Evolutionary conservation across 2,797 vertebrate species (phyloP).

Genomic region (Cephalopachus bancanus): DNA sequence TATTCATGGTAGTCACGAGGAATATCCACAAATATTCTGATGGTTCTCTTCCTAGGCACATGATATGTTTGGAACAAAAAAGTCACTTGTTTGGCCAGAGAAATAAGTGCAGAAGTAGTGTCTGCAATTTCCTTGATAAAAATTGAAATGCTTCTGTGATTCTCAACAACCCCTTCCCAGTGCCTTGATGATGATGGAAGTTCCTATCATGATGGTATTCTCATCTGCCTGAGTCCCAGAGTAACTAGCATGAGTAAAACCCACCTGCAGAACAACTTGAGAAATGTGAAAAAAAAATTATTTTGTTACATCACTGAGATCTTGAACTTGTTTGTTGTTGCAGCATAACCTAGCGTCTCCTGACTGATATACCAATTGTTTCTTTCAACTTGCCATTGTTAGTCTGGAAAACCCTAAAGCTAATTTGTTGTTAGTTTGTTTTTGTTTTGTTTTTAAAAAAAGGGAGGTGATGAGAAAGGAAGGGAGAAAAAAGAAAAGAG

Average conservation of each 20-base stretch:
- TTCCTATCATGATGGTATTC: background rate
- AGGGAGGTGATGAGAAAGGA: background rate
- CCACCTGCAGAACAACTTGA: background rate
- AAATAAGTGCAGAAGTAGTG: background rate
- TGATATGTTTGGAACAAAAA: background rate
- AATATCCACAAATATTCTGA: background rate
- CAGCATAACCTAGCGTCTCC: background rate
- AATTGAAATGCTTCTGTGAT: background rate
- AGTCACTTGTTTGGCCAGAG: background rate
- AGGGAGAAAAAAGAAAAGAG: background rate
- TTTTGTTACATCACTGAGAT: constrained; percentile 9
- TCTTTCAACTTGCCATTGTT: background rate
- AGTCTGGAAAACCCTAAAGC: background rate
- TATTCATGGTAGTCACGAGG: background rate
- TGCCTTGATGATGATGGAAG: background rate
- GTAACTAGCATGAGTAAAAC: background rate
- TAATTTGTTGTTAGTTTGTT: background rate
- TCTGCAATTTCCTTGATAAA: background rate
- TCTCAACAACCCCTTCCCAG: background rate
- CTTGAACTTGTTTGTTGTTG: background rate
- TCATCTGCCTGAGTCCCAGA: background rate
- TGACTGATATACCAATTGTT: background rate
- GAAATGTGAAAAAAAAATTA: background rate
- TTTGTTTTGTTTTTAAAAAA: background rate
- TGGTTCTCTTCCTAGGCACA: background rate